phyloP scores from a whole-genome alignment of 2,797 vertebrate genomes.

The Chelidonichthys spinosus region DNA sequence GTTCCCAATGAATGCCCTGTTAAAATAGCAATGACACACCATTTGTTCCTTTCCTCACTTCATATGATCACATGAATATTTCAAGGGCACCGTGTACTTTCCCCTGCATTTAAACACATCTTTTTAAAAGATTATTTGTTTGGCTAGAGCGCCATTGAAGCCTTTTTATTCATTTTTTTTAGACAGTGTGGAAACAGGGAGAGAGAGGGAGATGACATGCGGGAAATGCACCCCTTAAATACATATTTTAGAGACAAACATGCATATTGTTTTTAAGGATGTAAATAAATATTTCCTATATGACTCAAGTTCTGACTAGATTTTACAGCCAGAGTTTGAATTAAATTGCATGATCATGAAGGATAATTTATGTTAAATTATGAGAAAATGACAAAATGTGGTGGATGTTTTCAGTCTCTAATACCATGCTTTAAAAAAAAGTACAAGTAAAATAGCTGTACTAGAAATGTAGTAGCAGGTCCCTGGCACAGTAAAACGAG shows the following conservation, averaged over 20 bases:
- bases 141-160: no score
- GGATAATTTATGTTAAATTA: not conserved
- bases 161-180: no score
- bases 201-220: no score
- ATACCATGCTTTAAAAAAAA: not conserved
- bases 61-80: not conserved
- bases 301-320: slow-evolving; percentile 2
- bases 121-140: no score
- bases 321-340: not conserved
- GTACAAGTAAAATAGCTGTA: not conserved
- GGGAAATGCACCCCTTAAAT: no score
- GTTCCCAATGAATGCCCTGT: not conserved
- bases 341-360: not conserved
- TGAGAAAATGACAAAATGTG: not conserved
- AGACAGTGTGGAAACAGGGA: no score
- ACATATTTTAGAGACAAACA: not conserved
- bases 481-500: not conserved
- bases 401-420: not conserved
- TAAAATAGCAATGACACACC: slow-evolving; percentile 7
- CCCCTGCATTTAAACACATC: not conserved
- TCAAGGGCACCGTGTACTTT: not conserved
- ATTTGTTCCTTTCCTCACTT: not conserved
- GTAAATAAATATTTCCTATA: not conserved
- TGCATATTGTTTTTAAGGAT: not conserved
- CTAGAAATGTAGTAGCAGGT: not conserved